phyloP scores from a whole-genome alignment of 2,797 vertebrate genomes.

The Tokudaia tokunoshimensis region DNA sequence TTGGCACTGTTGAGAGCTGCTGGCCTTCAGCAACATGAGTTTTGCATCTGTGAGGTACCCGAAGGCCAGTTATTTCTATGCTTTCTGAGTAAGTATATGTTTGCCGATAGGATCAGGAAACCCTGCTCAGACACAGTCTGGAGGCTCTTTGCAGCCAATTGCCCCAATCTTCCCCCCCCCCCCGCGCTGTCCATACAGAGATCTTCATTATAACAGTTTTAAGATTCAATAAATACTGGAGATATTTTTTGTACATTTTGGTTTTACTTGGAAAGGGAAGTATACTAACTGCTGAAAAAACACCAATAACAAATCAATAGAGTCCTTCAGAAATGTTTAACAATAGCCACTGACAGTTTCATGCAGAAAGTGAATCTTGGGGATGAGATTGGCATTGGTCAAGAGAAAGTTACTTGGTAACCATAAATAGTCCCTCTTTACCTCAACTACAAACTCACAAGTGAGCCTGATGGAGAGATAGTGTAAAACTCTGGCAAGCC shows the following conservation, averaged over 20 bases:
- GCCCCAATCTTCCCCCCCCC: background rate
- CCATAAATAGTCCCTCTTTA: background rate
- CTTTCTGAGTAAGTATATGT: background rate
- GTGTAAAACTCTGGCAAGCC: no score
- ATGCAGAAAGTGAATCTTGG: background rate
- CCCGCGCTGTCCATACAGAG: rapidly evolving
- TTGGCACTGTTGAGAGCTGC: background rate
- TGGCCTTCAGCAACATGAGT: background rate
- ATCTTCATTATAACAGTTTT: background rate
- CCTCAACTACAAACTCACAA: background rate
- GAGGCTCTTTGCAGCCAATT: background rate
- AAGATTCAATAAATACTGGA: background rate
- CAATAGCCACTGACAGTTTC: background rate
- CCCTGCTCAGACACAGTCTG: background rate
- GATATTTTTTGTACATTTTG: background rate
- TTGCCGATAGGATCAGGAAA: background rate
- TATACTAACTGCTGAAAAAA: background rate
- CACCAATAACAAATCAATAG: background rate
- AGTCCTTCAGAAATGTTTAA: background rate
- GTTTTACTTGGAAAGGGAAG: background rate
- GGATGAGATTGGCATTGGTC: background rate
- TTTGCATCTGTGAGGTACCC: background rate
- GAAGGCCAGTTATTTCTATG: background rate
- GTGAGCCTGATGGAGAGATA: background rate
- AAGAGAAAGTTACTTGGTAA: constrained; percentile 9